A percentile compares a stretch with the other conserved stretches of the same genome.
These are phyloP conservation scores for Glomeris maerens DNA, from an alignment of 1,140 invertebrate species.

Conservation along the genomic window DNA sequence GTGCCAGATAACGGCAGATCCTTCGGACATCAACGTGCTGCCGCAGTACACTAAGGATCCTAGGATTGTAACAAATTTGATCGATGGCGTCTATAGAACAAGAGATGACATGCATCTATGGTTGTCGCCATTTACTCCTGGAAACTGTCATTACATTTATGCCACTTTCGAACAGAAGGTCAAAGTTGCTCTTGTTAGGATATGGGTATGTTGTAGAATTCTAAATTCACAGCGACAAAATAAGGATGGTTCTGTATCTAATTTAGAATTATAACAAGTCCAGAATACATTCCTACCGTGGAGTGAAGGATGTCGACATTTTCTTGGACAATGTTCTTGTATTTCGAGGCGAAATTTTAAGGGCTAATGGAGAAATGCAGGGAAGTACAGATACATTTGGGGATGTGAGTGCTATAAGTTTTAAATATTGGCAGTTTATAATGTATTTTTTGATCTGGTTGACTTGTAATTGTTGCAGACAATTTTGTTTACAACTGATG, in stretches of 20 bases:
- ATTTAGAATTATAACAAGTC: conserved; percentile 73
- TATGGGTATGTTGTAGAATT: conserved; percentile 48
- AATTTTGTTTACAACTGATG: conserved; percentile 63
- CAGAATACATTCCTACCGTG: conserved; percentile 60
- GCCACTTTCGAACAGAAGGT: conserved; percentile 42
- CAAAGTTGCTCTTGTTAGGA: conserved; percentile 51
- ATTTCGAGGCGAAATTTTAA: conserved; percentile 64
- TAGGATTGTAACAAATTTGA: conserved; percentile 44
- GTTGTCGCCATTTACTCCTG: conserved; percentile 46
- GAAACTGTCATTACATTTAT: conserved; percentile 40
- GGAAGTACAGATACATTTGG: conserved; percentile 56
- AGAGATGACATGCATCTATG: conserved; percentile 61
- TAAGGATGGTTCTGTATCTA: conserved; percentile 2
- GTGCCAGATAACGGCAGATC: conserved; percentile 46
- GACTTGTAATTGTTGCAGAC: too few relatives aligned
- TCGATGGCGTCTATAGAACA: conserved; percentile 55
- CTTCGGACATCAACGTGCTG: conserved; percentile 43
- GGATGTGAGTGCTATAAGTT: conserved; percentile 62
- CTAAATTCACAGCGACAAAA: neutral
- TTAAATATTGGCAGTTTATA: too few relatives aligned
- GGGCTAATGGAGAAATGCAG: conserved; percentile 52
- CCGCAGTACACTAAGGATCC: conserved; percentile 43
- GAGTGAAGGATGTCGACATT: conserved; percentile 53
- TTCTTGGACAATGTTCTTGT: conserved; percentile 48
- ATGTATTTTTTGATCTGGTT: too few relatives aligned